Evolutionary conservation across 2,888 invertebrate genomes (phyloP).

Genomic region (Epinotia bilunana): DNA sequence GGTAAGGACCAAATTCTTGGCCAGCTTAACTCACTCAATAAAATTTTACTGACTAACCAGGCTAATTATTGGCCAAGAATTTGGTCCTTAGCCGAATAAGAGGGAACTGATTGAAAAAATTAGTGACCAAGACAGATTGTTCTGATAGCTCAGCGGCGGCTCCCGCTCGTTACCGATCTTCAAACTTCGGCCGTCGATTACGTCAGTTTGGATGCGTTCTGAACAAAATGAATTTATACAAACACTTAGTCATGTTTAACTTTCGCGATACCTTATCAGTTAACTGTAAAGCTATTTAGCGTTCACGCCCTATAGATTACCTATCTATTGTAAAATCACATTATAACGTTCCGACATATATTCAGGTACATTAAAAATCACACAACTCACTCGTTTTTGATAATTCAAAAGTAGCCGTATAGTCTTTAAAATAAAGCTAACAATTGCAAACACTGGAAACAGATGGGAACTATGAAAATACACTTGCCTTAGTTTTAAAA

Average conservation of each 20-base stretch:
- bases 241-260: conserved; percentile 47
- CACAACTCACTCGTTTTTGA: not conserved
- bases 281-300: conserved; percentile 56
- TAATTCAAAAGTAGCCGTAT: not conserved
- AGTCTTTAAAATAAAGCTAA: not conserved
- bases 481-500: not conserved
- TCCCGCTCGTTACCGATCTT: too few relatives aligned
- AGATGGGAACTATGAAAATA: not conserved
- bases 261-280: conserved; percentile 52
- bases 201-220: too few relatives aligned
- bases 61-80: too few relatives aligned
- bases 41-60: too few relatives aligned
- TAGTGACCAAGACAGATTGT: too few relatives aligned
- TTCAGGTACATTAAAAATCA: not conserved
- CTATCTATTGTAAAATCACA: conserved; percentile 47
- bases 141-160: too few relatives aligned
- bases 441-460: not conserved
- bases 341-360: not conserved
- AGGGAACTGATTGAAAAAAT: too few relatives aligned
- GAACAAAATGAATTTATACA: not conserved
- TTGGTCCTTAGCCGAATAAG: too few relatives aligned
- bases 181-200: too few relatives aligned
- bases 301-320: conserved; percentile 58
- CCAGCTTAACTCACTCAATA: too few relatives aligned
- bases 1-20: too few relatives aligned